These are phyloP conservation scores for Cynaeus angustus DNA, from an alignment of 2,888 invertebrate species.

Conservation along the genomic window DNA sequence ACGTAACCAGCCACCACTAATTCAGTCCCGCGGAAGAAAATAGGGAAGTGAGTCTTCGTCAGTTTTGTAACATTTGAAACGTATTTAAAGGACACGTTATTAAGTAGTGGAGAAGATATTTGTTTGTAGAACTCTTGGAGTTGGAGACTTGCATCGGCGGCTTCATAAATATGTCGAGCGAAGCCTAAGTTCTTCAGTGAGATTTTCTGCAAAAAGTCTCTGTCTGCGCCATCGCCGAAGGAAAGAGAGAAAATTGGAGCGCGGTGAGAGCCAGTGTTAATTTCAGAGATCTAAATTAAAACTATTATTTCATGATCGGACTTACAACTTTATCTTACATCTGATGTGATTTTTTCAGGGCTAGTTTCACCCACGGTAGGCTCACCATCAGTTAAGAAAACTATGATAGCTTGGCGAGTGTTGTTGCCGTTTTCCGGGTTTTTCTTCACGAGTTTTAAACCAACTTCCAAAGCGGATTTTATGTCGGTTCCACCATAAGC, in stretches of 20 bases:
- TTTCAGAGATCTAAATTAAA: constrained; percentile 67
- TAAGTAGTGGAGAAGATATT: constrained; percentile 80
- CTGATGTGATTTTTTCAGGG: constrained; percentile 73
- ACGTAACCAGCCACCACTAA: constrained; percentile 76
- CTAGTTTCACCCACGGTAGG: constrained; percentile 77
- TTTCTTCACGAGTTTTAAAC: constrained; percentile 65
- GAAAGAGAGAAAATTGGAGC: constrained; percentile 78
- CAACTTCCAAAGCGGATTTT: constrained; percentile 76
- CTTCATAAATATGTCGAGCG: constrained; percentile 82
- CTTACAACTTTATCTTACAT: constrained; percentile 62
- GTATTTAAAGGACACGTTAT: constrained; percentile 79
- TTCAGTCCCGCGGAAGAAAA: constrained; percentile 79
- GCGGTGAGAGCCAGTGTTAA: constrained; percentile 70
- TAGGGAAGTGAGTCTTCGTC: constrained; percentile 75
- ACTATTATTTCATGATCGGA: background rate
- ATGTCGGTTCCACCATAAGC: constrained; percentile 81
- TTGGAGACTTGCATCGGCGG: constrained; percentile 80
- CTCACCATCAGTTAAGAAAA: constrained; percentile 81
- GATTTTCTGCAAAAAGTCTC: constrained; percentile 78
- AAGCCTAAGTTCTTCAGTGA: constrained; percentile 80
- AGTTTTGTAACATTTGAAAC: constrained; percentile 75
- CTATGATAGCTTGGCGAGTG: constrained; percentile 76
- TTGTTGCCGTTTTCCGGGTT: constrained; percentile 56
- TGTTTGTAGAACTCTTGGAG: constrained; percentile 80
- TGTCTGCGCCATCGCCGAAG: constrained; percentile 82